Evolutionary conservation across 2,797 vertebrate species (phyloP), one percentile per base, ranked within the genome.

Genomic region (Hypotaenidia okinawae): DNA sequence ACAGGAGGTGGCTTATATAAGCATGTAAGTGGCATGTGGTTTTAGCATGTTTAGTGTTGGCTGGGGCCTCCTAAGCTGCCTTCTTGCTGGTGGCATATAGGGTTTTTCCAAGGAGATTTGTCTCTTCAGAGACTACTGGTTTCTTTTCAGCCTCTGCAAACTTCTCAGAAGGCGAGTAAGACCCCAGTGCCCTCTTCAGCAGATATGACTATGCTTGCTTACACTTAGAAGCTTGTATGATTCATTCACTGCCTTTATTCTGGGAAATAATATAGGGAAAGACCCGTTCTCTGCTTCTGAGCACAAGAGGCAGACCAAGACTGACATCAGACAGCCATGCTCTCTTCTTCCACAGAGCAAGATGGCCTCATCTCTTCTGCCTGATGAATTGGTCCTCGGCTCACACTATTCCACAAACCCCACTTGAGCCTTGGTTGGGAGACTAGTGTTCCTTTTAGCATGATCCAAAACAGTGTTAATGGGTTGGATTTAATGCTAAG

Each of bases 331-430:
- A 43, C 10, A 23, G 7, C 4, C 2, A 6, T 16, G 8, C 13
- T 16, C 24, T 79, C 47, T 59, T 91, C 33, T 24, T 75, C 10
- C 23, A 11, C 13, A 35, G 33, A 51, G 23, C 13, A 73, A 51
- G n/a, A 35, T 0, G 3, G 10, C 13, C 33, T 90, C 21, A 62
- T 24, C 37, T 21, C 37, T 85, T 30, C n/a, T 77, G 47, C 55
- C 24, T 5, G 0, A 11, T 69, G 59, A 28, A 76, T 1, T 1
- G 1, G 11, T 66, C 11, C 30, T 61, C 5, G 1, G 32, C 37
- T 83, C 67, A 33, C 2, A 35, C 11, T 51, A 14, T 67, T 74
- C n/a, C 54, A 64, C 30, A 78, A 83, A 74, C 8, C 12, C 49
- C 19, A 19, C 10, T 11, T 45, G 28, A 88, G 16, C 54, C 33